Conservation (phyloP, 2,797 vertebrate species). For the Furcifer pardalis region DNA sequence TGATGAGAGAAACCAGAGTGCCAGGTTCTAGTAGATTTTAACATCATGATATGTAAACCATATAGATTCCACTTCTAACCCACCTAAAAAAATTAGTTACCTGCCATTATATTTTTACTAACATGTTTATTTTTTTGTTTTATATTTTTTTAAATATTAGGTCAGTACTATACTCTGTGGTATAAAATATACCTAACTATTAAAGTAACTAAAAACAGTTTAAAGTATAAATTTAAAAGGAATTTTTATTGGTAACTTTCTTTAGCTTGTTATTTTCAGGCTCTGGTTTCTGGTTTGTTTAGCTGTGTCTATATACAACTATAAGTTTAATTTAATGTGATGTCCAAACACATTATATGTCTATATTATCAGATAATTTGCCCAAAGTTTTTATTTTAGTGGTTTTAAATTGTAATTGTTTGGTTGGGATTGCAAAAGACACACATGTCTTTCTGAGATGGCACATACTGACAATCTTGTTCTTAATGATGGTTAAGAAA, state of each 20-base stretch:
- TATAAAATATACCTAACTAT: background rate
- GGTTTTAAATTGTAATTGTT: background rate
- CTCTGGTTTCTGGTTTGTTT: background rate
- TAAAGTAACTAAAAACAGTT: background rate
- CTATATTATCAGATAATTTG: background rate
- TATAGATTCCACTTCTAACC: background rate
- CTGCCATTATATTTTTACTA: too few species aligned
- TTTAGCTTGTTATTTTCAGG: background rate
- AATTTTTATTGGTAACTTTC: background rate
- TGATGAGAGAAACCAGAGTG: background rate
- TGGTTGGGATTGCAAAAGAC: background rate
- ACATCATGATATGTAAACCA: background rate
- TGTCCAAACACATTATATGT: background rate
- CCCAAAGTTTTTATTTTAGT: background rate
- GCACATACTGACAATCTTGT: background rate
- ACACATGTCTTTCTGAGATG: background rate
- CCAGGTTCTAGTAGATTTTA: background rate
- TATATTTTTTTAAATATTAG: too few species aligned
- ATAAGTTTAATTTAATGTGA: background rate
- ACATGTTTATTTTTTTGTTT: too few species aligned
- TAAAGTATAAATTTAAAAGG: background rate
- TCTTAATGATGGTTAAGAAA: background rate
- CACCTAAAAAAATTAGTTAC: too few species aligned
- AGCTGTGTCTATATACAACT: background rate
- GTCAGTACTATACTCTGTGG: too few species aligned